Percentiles rank a stretch among this genome's conserved stretches.
Conservation (phyloP, 2,797 vertebrate genomes). For the Sebastes matsubarae region DNA sequence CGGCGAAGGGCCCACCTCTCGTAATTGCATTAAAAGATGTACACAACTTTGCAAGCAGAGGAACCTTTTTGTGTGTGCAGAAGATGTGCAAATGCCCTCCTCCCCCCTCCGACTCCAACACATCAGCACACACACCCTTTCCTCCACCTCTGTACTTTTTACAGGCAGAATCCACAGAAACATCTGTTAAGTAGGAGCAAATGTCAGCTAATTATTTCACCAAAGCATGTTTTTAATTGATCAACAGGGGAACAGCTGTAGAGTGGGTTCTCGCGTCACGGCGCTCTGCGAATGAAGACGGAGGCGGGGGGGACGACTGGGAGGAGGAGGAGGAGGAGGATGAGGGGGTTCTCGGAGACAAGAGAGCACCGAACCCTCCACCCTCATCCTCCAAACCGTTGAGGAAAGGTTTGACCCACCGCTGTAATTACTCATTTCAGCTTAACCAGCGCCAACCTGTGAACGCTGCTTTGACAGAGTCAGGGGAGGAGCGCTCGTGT, state of each 20-base stretch:
- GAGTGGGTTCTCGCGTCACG: slow-evolving; percentile 65
- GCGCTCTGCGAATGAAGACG: slow-evolving; percentile 57
- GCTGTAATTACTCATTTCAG: slow-evolving; percentile 55
- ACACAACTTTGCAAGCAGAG: slow-evolving; percentile 67
- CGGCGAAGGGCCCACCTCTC: slow-evolving; percentile 73
- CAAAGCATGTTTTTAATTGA: slow-evolving; percentile 84
- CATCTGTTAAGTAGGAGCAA: slow-evolving; percentile 83
- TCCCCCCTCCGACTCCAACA: slow-evolving; percentile 5
- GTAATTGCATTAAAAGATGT: slow-evolving; percentile 78
- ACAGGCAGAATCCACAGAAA: slow-evolving; percentile 72
- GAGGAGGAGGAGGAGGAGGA: neutral
- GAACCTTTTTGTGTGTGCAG: slow-evolving; percentile 40
- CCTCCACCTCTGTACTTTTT: slow-evolving; percentile 73
- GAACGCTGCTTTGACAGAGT: slow-evolving; percentile 36
- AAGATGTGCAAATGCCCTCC: slow-evolving; percentile 32
- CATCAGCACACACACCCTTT: slow-evolving; percentile 16
- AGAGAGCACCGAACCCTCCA: slow-evolving; percentile 35
- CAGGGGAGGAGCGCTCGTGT: slow-evolving; percentile 27
- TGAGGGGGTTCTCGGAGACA: slow-evolving; percentile 28
- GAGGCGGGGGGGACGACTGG: neutral
- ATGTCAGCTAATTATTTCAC: slow-evolving; percentile 85
- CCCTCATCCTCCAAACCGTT: slow-evolving; percentile 13
- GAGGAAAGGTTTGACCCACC: slow-evolving; percentile 52
- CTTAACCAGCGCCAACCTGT: slow-evolving; percentile 49
- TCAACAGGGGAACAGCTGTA: slow-evolving; percentile 82